Evolutionary conservation across 2,888 invertebrate species (phyloP), one percentile per base, ranked within the genome.

Genomic region (Neelides folsomi): DNA sequence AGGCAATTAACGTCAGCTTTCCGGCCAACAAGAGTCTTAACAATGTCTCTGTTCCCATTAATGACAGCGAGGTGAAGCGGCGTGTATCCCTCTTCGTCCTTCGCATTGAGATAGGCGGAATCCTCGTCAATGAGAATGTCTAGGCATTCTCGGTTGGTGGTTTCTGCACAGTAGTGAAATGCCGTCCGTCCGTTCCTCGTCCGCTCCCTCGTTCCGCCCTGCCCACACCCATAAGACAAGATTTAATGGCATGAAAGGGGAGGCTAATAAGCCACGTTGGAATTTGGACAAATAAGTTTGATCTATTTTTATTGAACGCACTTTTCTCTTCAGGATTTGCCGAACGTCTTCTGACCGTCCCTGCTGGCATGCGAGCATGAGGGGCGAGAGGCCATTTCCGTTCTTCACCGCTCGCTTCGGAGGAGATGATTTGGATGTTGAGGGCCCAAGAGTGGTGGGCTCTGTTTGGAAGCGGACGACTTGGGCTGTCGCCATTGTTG

Each of bases 21-120:
- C 64, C 85, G 83, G 40, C 87, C 83, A 49, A 94, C 74, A 52
- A 97, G 76, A 55, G 87, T 83, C 65, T 86, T 85, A 57, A 92
- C 84, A 62, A 89, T 76, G 15, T 85, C 82, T 66, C 83, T 80
- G 70, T 89, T 88, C 47, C 93, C 93, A 60, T 89, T 87, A 68
- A 93, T 93, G 57, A 93, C 92, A 20, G 95, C 93, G 66, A 95
- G 79, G 73, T 95, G 92, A 50, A 98, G 77, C 9, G 95, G 86
- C 9, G 95, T 92, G 69, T 93, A 87, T 55, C 95, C 95, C 71
- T 95, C 93, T 64, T 88, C 85, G 70, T 94, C 93, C 41, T 82
- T 78, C 38, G 82, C 80, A 70, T 86, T 83, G 53, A 92, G 78
- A 61, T 93, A 75, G 65, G 81, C 80, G n/a, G 88, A 85, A 64